Base-by-base conservation (phyloP, 2,888 invertebrate species). In the Cinara cedri region DNA sequence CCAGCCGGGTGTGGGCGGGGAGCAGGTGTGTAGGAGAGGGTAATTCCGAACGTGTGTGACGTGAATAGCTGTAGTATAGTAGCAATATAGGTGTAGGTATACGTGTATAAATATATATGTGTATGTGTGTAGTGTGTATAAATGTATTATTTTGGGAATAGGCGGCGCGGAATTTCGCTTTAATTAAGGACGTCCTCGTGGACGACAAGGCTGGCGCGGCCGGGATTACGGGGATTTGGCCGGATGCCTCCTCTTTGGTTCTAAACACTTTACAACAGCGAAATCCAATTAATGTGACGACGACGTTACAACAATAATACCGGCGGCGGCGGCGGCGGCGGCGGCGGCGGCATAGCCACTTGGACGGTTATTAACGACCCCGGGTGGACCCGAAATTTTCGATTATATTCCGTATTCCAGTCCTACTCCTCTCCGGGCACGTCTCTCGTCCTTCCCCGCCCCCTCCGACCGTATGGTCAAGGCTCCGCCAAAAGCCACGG, bases 211-310 rank as follows among this genome's bases (percentile, higher is more conserved):
- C 9, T 24, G 63, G 75, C 46, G 66, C 26, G 68, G 68, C 34
- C 34, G 78, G 78, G 78, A 78, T 78, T 78, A 78, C 70, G 70
- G 70, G 78, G 78, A 78, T 78, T 78, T 78, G 78, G 78, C 57
- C 70, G 70, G 70, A 70, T 78, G 78, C 78, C 78, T 70, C 68
- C 34, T 34, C 34, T 34, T 78, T 70, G 16, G 78, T 49, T 70
- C 60, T 68, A 78, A 78, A 78, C 70, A 78, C 78, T 78, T 78
- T 78, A 70, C 78, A 70, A 78, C 78, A 60, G 70, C 70, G 42
- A 78, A 78, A 78, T 78, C 78, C 78, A 78, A 78, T 78, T 78
- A 78, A 78, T 70, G 78, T 78, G 78, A 78, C 70, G 78, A 78
- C 70, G 78, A 78, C 70, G 78, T 70, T 70, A 70, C 78, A 70